phyloP scores from a whole-genome alignment of 2,888 invertebrate species.

The Coremacera marginata region DNA sequence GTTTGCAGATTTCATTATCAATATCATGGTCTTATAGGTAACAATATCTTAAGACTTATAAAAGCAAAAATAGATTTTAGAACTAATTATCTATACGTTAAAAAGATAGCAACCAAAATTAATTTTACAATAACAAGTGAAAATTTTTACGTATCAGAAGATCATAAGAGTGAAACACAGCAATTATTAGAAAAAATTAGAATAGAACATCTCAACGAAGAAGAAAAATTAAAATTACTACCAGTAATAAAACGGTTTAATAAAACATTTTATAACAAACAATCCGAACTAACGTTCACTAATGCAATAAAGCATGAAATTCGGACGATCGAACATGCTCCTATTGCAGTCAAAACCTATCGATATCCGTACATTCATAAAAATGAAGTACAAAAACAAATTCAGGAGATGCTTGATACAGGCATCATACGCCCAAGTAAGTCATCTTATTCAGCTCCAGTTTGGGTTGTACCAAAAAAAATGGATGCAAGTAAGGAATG shows the following conservation, averaged over 20 bases:
- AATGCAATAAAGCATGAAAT: no score
- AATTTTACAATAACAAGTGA: slow-evolving; percentile 1
- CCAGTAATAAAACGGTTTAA: background rate
- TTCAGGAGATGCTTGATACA: slow-evolving; percentile 31
- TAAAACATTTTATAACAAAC: slow-evolving; percentile 19
- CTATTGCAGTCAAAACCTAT: slow-evolving; percentile 16
- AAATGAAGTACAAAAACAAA: slow-evolving; percentile 28
- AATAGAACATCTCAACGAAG: slow-evolving; percentile 30
- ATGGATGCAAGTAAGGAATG: slow-evolving; percentile 25
- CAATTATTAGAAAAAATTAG: slow-evolving; percentile 28
- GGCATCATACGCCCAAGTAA: slow-evolving; percentile 33
- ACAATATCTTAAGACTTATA: slow-evolving; percentile 34
- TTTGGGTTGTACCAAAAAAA: slow-evolving; percentile 30
- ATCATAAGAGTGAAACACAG: background rate
- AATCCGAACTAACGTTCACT: no score
- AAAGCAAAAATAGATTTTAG: slow-evolving; percentile 32
- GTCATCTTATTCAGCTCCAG: no score
- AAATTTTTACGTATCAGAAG: background rate
- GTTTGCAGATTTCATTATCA: slow-evolving; percentile 40
- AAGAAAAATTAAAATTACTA: background rate
- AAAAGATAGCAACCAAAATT: no score
- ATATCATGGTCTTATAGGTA: slow-evolving; percentile 42
- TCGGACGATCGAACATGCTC: no score
- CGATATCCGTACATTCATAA: slow-evolving; percentile 34
- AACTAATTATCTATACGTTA: background rate